phyloP scores from a whole-genome alignment of 2,888 invertebrate species.

The Hirtodrosophila duncani region DNA sequence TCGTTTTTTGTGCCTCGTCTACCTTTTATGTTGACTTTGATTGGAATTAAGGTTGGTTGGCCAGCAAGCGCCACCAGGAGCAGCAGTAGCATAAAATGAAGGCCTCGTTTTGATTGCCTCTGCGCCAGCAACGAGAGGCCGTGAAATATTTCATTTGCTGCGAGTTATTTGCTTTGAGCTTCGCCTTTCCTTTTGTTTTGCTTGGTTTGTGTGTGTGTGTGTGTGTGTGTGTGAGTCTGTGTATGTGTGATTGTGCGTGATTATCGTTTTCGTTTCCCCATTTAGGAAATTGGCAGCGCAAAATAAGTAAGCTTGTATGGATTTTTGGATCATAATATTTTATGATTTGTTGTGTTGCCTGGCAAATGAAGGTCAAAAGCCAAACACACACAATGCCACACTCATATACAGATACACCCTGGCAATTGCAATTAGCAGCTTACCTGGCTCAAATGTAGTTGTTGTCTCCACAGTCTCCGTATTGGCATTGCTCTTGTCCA shows the following conservation, averaged over 20 bases:
- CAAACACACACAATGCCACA: conserved; percentile 2
- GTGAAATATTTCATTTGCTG: conserved; percentile 69
- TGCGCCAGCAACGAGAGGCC: conserved; percentile 45
- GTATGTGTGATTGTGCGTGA: too few relatives aligned
- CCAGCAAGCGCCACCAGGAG: too few relatives aligned
- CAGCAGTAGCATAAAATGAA: too few relatives aligned
- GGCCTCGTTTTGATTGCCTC: conserved; percentile 65
- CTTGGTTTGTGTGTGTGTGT: conserved; percentile 8
- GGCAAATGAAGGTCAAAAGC: conserved; percentile 21
- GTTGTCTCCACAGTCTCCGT: conserved; percentile 64
- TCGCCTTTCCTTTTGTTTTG: background rate
- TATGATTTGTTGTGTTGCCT: background rate
- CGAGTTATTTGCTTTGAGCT: conserved; percentile 56
- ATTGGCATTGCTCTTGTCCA: conserved; percentile 69
- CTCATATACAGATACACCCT: background rate
- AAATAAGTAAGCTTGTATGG: conserved; percentile 34
- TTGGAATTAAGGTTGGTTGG: conserved; percentile 68
- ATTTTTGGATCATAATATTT: conserved; percentile 20
- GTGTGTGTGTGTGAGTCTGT: too few relatives aligned
- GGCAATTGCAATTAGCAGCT: conserved; percentile 37
- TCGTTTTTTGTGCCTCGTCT: conserved; percentile 20
- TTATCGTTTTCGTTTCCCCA: conserved; percentile 49
- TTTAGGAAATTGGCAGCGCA: conserved; percentile 59
- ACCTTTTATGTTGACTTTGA: conserved; percentile 58
- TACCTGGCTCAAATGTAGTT: conserved; percentile 74